A percentile compares a stretch with the other conserved stretches of the same genome.
phyloP scores from a whole-genome alignment of 2,888 invertebrate species.

The Drosophila multiciliata region DNA sequence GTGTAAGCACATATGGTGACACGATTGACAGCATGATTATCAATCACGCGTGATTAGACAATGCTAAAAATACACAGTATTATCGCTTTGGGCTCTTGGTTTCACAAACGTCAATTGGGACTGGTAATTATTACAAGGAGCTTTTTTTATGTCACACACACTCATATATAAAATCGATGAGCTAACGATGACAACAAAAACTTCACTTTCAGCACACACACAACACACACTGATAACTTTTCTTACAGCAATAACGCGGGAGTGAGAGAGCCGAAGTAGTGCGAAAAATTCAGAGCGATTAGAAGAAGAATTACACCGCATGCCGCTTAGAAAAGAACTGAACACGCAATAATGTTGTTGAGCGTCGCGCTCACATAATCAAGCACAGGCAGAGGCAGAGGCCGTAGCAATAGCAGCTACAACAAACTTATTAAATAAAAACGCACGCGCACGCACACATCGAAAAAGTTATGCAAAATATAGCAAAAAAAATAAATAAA shows the following conservation, averaged over 20 bases:
- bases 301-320: constrained; percentile 82
- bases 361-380: constrained; percentile 70
- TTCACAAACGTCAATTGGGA: constrained; percentile 43
- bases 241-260: constrained; percentile 32
- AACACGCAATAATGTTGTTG: constrained; percentile 75
- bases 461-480: constrained; percentile 71
- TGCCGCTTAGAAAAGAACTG: constrained; percentile 84
- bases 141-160: constrained; percentile 20
- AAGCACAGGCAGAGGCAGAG: constrained; percentile 51
- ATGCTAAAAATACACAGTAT: constrained; percentile 73
- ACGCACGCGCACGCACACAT: constrained; percentile 64
- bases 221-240: constrained; percentile 6
- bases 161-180: neutral
- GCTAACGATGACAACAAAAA: constrained; percentile 47
- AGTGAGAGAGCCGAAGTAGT: constrained; percentile 44
- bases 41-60: constrained; percentile 73
- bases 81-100: constrained; percentile 52
- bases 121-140: constrained; percentile 68
- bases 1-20: constrained; percentile 15
- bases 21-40: constrained; percentile 68
- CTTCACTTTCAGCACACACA: constrained; percentile 63
- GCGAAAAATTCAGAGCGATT: constrained; percentile 68
- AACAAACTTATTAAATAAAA: constrained; percentile 83
- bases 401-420: constrained; percentile 53
- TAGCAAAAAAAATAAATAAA: constrained; percentile 34